A percentile compares a stretch with the other conserved stretches of the same genome.
Conservation (phyloP, 2,113 vertebrate species). For the Apistogramma diplotaenia region DNA sequence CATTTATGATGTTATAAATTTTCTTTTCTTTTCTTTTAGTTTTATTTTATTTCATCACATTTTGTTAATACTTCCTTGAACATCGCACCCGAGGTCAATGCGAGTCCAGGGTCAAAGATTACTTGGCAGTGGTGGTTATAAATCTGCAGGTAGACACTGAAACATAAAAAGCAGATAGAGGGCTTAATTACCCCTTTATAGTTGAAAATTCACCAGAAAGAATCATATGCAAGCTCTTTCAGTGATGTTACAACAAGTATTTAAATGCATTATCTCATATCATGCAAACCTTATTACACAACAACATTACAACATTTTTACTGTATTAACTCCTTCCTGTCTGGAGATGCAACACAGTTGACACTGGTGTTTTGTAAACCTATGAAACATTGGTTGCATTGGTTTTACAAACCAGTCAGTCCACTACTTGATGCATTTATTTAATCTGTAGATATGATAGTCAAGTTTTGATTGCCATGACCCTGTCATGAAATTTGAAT, state of each 20-base stretch:
- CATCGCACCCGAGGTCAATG: constrained; percentile 13
- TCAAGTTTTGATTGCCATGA: not conserved
- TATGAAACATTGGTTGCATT: not conserved
- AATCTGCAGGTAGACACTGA: not conserved
- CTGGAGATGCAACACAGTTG: not conserved
- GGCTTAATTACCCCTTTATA: not conserved
- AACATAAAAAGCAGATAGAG: not conserved
- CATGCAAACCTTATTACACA: not conserved
- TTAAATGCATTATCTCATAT: not conserved
- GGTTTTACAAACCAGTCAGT: not conserved
- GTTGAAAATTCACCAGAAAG: not conserved
- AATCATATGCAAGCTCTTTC: not conserved
- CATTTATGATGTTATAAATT: not conserved
- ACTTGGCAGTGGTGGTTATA: not conserved
- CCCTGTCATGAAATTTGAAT: not conserved
- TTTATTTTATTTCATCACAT: constrained; percentile 6
- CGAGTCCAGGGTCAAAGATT: constrained; percentile 7
- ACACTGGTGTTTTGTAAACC: not conserved
- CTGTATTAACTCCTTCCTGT: not conserved
- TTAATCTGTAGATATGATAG: not conserved
- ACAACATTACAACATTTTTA: no score
- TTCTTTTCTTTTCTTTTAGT: not conserved
- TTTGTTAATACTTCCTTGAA: constrained; percentile 4
- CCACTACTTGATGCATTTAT: not conserved
- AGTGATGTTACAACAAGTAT: not conserved